Conservation (phyloP, 2,888 invertebrate species). For the Nysson spinosus region DNA sequence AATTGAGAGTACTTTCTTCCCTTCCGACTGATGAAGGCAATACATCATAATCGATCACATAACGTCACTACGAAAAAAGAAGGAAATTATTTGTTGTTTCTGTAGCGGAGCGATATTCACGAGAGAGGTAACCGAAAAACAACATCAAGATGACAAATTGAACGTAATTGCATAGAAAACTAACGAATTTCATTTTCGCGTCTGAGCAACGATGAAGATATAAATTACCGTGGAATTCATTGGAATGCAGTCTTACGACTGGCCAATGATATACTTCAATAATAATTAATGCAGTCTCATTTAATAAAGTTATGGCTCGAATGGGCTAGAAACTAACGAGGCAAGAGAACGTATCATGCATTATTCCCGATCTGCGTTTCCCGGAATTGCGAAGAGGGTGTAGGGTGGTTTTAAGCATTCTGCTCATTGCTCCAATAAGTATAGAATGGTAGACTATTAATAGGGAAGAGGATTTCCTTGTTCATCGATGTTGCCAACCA, state of each 20-base stretch:
- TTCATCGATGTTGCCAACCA: constrained; percentile 42
- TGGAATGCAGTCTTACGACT: background rate
- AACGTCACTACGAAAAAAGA: constrained; percentile 23
- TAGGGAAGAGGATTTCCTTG: constrained; percentile 29
- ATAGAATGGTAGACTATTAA: constrained; percentile 39
- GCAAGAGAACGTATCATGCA: background rate
- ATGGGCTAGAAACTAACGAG: background rate
- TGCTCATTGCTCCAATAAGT: constrained; percentile 8
- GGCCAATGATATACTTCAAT: background rate
- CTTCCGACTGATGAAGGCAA: constrained; percentile 25
- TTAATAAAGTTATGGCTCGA: background rate
- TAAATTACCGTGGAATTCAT: background rate
- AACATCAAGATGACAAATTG: too few species aligned
- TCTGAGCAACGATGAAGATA: too few species aligned
- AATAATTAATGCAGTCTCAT: constrained; percentile 7
- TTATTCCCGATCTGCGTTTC: constrained; percentile 21
- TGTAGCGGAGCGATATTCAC: constrained; percentile 2
- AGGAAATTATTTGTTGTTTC: constrained; percentile 27
- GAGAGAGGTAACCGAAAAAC: background rate
- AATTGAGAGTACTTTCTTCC: constrained; percentile 33
- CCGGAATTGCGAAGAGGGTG: constrained; percentile 9
- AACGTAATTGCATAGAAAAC: too few species aligned
- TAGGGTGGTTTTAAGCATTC: constrained; percentile 29
- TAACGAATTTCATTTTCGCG: too few species aligned
- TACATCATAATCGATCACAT: constrained; percentile 55